Conservation (phyloP, 2,888 invertebrate genomes). For the Tiliacea citrago region DNA sequence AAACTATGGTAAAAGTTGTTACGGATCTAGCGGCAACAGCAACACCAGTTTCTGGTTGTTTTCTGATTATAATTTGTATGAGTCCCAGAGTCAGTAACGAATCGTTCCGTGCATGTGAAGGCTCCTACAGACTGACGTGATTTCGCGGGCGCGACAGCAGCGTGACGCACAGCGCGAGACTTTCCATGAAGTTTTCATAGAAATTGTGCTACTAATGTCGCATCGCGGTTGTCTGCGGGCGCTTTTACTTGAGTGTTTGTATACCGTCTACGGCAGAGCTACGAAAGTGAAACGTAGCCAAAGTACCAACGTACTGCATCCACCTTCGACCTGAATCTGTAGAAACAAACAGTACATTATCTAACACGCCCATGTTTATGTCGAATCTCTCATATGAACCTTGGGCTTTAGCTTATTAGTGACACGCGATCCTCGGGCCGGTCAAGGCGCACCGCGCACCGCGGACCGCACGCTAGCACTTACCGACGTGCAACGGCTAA, state of each 20-base stretch:
- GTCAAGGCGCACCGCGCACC: constrained; percentile 60
- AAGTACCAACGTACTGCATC: background rate
- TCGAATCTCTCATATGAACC: constrained; percentile 66
- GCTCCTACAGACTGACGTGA: too few species aligned
- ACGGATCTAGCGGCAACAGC: background rate
- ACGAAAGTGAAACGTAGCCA: background rate
- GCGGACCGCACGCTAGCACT: constrained; percentile 38
- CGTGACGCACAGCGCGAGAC: too few species aligned
- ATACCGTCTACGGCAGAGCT: background rate
- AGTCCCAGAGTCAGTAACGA: background rate
- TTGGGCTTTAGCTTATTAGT: constrained; percentile 56
- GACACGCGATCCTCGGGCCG: constrained; percentile 61
- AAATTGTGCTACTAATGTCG: too few species aligned
- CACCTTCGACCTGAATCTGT: constrained; percentile 44
- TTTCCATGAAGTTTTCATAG: too few species aligned
- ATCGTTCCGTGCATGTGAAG: too few species aligned
- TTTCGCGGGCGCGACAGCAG: too few species aligned
- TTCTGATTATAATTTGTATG: background rate
- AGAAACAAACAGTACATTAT: constrained; percentile 49
- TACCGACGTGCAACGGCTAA: constrained; percentile 29
- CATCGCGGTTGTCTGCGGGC: too few species aligned
- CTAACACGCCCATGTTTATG: constrained; percentile 60
- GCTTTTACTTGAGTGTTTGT: too few species aligned
- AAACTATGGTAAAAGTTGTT: background rate
- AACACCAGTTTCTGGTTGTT: background rate